phyloP scores from a whole-genome alignment of 2,113 vertebrate genomes.

The Ochotona curzoniae region DNA sequence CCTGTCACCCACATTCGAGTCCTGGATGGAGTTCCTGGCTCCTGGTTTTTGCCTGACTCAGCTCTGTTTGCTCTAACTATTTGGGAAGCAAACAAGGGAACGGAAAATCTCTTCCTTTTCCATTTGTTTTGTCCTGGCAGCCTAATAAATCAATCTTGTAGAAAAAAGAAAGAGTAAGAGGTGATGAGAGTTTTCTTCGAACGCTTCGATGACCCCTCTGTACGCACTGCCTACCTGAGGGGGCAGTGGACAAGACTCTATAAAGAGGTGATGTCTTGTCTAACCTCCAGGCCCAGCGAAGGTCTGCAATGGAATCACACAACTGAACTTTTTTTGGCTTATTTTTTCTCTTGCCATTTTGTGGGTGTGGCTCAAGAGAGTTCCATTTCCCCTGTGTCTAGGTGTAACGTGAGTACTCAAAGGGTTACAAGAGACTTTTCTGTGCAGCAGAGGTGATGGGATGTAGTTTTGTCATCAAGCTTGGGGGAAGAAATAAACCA shows the following conservation, averaged over 20 bases:
- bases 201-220: too few relatives aligned
- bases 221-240: background rate
- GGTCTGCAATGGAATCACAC: background rate
- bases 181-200: too few relatives aligned
- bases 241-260: background rate
- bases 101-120: too few relatives aligned
- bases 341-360: background rate
- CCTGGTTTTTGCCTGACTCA: too few relatives aligned
- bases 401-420: background rate
- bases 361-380: background rate
- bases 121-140: too few relatives aligned
- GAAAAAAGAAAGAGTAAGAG: too few relatives aligned
- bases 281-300: background rate
- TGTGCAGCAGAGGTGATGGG: background rate
- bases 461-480: slow-evolving; percentile 14
- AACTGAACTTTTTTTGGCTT: background rate
- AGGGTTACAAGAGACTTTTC: background rate
- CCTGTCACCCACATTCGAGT: too few relatives aligned
- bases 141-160: too few relatives aligned
- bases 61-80: too few relatives aligned
- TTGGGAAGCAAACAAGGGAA: too few relatives aligned
- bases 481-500: background rate
- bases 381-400: background rate
- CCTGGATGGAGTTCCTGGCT: too few relatives aligned
- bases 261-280: too few relatives aligned